Conservation (phyloP, 2,113 vertebrate genomes). For the Xenopus borealis region DNA sequence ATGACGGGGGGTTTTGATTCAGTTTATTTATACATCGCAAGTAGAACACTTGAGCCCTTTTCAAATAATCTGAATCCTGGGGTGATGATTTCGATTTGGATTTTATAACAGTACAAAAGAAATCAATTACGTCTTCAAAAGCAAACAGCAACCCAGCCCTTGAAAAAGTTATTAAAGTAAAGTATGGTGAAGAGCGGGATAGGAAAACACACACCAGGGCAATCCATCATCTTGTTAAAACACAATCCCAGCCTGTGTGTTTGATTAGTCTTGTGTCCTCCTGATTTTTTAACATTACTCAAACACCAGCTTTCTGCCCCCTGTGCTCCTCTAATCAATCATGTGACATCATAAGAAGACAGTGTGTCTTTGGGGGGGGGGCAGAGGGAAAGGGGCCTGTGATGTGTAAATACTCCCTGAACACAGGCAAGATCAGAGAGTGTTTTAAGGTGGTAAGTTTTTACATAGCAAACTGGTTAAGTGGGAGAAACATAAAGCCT, state of each 20-base stretch:
- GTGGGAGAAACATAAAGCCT: neutral
- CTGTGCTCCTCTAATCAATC: conserved; percentile 74
- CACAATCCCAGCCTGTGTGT: conserved; percentile 40
- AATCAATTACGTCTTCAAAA: too few species aligned
- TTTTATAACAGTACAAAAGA: too few species aligned
- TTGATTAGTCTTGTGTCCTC: conserved; percentile 64
- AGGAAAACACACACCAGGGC: conserved; percentile 40
- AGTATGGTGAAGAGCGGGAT: conserved; percentile 29
- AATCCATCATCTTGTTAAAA: conserved; percentile 64
- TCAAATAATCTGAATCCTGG: too few species aligned
- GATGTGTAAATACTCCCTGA: neutral
- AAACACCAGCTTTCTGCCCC: conserved; percentile 67
- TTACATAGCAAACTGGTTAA: conserved; percentile 9
- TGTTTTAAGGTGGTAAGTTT: neutral
- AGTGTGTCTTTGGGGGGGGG: conserved; percentile 55
- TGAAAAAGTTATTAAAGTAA: conserved; percentile 34
- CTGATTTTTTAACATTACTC: conserved; percentile 68
- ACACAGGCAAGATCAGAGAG: conserved; percentile 13
- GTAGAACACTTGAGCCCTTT: too few species aligned
- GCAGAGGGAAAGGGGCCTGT: conserved; percentile 48
- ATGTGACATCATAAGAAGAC: conserved; percentile 57
- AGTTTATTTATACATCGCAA: too few species aligned
- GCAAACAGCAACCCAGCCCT: neutral
- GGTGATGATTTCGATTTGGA: too few species aligned
- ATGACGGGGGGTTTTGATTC: too few species aligned